phyloP scores from a whole-genome alignment of 2,113 vertebrate species.

The Strix uralensis region DNA sequence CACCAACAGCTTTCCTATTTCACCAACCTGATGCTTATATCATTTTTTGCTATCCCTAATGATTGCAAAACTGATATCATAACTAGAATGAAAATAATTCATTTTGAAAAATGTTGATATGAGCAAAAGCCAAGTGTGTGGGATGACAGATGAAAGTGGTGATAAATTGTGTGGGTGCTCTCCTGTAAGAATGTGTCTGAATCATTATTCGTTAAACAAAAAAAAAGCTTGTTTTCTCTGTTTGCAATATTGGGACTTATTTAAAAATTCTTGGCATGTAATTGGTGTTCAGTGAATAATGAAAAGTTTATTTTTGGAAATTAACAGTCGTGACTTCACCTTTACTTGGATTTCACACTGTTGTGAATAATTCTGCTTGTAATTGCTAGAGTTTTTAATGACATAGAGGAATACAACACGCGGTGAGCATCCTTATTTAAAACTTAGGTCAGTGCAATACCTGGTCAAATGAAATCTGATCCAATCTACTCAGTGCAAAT shows the following conservation, averaged over 20 bases:
- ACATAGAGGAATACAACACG: neutral
- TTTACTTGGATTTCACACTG: neutral
- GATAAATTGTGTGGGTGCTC: slow-evolving; percentile 66
- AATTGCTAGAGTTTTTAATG: neutral
- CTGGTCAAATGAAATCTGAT: neutral
- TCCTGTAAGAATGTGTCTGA: slow-evolving; percentile 54
- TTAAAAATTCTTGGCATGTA: slow-evolving; percentile 49
- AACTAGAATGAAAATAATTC: slow-evolving; percentile 51
- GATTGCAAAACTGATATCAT: slow-evolving; percentile 39
- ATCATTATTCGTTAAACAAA: slow-evolving; percentile 37
- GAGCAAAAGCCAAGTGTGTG: slow-evolving; percentile 55
- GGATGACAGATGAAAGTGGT: slow-evolving; percentile 64
- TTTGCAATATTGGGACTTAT: slow-evolving; percentile 36
- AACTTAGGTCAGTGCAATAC: neutral
- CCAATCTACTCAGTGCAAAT: neutral
- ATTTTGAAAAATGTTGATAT: slow-evolving; percentile 56
- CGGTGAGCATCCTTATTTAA: neutral
- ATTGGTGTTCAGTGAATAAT: slow-evolving; percentile 33
- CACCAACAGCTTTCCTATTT: neutral
- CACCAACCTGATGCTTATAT: neutral
- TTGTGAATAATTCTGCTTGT: slow-evolving; percentile 18
- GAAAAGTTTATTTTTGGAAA: slow-evolving; percentile 48
- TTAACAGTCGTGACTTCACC: slow-evolving; percentile 43
- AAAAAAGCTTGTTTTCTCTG: slow-evolving; percentile 21
- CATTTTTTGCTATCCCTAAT: neutral